A percentile compares a stretch with the other conserved stretches of the same genome.
Conservation (phyloP, 2,113 vertebrate species). For the Tretioscincus oriximinensis region DNA sequence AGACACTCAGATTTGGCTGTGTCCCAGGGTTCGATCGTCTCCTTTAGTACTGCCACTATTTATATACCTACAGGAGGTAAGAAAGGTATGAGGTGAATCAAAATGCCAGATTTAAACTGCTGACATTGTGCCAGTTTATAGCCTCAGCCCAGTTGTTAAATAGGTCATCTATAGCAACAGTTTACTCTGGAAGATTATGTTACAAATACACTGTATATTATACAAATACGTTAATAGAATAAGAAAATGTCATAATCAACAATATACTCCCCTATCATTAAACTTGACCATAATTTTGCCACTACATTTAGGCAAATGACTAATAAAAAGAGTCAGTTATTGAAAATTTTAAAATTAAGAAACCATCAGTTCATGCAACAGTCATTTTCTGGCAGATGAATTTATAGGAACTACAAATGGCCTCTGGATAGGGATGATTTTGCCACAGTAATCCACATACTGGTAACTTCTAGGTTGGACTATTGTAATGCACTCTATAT, state of each 20-base stretch:
- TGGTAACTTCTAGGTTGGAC: too few relatives aligned
- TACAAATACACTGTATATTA: constrained; percentile 21
- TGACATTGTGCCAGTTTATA: neutral
- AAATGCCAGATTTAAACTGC: neutral
- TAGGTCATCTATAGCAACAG: constrained; percentile 16
- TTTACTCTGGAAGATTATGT: constrained; percentile 12
- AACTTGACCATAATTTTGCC: constrained; percentile 34
- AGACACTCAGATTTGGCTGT: constrained; percentile 15
- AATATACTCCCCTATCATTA: constrained; percentile 5
- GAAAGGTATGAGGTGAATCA: neutral
- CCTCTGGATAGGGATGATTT: neutral
- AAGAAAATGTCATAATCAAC: neutral
- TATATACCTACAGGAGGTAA: neutral
- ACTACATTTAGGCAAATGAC: constrained; percentile 34
- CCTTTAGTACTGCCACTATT: constrained; percentile 9
- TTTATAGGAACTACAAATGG: neutral
- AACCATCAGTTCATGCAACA: constrained; percentile 30
- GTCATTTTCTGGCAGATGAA: constrained; percentile 25
- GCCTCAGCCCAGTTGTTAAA: constrained; percentile 14
- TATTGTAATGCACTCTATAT: too few relatives aligned
- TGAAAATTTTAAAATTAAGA: constrained; percentile 41
- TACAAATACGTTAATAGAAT: neutral
- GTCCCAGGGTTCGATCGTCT: neutral
- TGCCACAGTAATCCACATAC: too few relatives aligned
- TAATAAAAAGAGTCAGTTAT: constrained; percentile 37